Conservation (phyloP, 2,797 vertebrate genomes). For the Sebastes vulpes region DNA sequence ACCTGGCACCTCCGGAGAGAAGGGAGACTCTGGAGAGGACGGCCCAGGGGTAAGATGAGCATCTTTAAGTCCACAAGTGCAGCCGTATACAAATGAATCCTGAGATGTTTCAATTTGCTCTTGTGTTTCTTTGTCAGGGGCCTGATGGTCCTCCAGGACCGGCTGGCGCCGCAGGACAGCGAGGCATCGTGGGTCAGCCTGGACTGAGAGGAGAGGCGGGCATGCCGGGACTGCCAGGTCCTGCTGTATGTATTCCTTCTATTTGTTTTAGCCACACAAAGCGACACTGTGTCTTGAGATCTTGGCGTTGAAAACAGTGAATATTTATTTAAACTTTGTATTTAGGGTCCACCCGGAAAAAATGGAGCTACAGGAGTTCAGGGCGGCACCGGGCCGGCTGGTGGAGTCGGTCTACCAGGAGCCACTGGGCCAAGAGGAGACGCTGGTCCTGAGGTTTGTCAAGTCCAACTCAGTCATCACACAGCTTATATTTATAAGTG, state of each 20-base stretch:
- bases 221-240: slow-evolving; percentile 92
- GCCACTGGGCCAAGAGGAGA: slow-evolving; percentile 92
- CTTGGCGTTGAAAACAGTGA: neutral
- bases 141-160: slow-evolving; percentile 88
- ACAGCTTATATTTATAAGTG: neutral
- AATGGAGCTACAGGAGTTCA: slow-evolving; percentile 87
- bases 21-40: slow-evolving; percentile 95
- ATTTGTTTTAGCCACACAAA: neutral
- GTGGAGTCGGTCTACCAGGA: slow-evolving; percentile 91
- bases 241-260: slow-evolving; percentile 86
- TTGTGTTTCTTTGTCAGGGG: slow-evolving; percentile 84
- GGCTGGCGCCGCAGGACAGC: slow-evolving; percentile 86
- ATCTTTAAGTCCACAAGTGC: neutral
- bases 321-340: neutral
- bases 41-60: slow-evolving; percentile 87
- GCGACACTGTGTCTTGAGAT: neutral
- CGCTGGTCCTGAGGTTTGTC: slow-evolving; percentile 91
- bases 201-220: slow-evolving; percentile 95
- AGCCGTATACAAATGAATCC: neutral
- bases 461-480: too few relatives aligned
- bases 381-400: slow-evolving; percentile 91
- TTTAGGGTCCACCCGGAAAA: slow-evolving; percentile 95
- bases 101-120: neutral
- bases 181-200: slow-evolving; percentile 91
- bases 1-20: slow-evolving; percentile 91